Evolutionary conservation across 2,113 vertebrate genomes (phyloP), one percentile per base, ranked within the genome.

Genomic region (Chloebia gouldiae): DNA sequence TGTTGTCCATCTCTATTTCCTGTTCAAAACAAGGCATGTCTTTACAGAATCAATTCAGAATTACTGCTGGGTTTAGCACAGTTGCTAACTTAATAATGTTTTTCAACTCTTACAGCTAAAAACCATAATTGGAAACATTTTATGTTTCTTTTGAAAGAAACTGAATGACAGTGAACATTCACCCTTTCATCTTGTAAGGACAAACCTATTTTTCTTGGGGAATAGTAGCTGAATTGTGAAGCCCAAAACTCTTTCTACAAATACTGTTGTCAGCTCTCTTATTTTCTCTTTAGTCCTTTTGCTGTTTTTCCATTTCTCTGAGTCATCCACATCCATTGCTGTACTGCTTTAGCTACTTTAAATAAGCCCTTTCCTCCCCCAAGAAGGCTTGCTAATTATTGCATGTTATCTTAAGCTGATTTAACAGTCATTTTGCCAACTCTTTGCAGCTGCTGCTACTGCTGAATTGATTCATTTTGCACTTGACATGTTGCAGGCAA

Each of bases 31-130:
- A 90, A 81, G 72, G 18, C 51, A 83, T 47, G 31, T 59, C 66
- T 91, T 64, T 86, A 84, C 60, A 90, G 57, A 93, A 91, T 84
- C 63, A 90, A 35, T 94, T 95, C 92, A 57, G 53, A 96, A 80
- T 60, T 94, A 65, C 66, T 81, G 56, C 69, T 92, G 69, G 77
- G 77, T 94, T 93, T 95, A 92, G 59, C 60, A 66, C 53, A 53
- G 27, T 91, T 57, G n/a, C n/a, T 86, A 93, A 63, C 27, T 65
- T 90, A 63, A 57, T 51, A 64, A 35, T 56, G n/a, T 69, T 85
- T 92, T 88, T 73, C 54, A 66, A 54, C 59, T 66, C 19, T 85
- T 72, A 79, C 20, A 88, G 25, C n/a, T 87, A 59, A 87, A 86
- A 91, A 11, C 1, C 31, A 42, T 84, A 75, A 69, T 31, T 87